Evolutionary conservation across 2,113 vertebrate species (phyloP).

Genomic region (Emydura subglobosa): DNA sequence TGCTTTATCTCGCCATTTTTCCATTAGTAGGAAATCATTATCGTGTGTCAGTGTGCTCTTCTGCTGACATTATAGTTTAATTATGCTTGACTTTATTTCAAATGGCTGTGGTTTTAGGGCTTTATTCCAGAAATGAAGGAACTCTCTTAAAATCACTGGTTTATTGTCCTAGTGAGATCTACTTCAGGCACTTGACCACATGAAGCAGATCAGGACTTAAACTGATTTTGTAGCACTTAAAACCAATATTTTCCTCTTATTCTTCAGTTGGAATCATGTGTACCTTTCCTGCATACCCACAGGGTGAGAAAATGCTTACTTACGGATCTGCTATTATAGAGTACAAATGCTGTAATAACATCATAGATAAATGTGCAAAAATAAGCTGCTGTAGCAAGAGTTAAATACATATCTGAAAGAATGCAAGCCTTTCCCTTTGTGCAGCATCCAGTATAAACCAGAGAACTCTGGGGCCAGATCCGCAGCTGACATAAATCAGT

Average conservation of each 20-base stretch:
- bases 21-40: not conserved
- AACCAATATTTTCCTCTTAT: not conserved
- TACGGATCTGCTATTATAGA: not conserved
- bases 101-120: not conserved
- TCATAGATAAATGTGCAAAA: no score
- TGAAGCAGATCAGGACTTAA: not conserved
- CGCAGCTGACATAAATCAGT: not conserved
- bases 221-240: not conserved
- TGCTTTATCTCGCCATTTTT: not conserved
- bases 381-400: not conserved
- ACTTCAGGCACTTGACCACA: not conserved
- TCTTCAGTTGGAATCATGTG: not conserved
- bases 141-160: not conserved
- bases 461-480: not conserved
- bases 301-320: not conserved
- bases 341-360: not conserved
- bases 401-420: not conserved
- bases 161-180: slow-evolving; percentile 8
- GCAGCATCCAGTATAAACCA: not conserved
- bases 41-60: not conserved
- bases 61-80: not conserved
- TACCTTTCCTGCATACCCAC: not conserved
- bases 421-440: not conserved
- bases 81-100: slow-evolving; percentile 30
- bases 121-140: slow-evolving; percentile 40